Percentiles rank a stretch among this genome's conserved stretches.
Conservation (phyloP, 1,140 invertebrate species). For the Episyrphus balteatus region DNA sequence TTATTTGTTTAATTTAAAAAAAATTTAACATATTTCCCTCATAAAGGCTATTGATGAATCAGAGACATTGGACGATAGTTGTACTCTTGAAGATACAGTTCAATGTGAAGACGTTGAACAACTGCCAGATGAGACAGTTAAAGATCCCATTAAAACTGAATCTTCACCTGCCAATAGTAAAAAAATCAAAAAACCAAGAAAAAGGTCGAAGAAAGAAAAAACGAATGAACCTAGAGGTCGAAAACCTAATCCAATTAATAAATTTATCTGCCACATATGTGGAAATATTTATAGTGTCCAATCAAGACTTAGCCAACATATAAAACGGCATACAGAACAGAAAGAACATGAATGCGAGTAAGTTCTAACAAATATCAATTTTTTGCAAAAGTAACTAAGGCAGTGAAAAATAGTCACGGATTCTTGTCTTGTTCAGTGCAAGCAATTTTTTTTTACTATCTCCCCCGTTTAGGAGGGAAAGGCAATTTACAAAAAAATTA, state of each 20-base stretch:
- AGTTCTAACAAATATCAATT: slow-evolving; percentile 2
- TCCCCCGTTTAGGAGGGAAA: too few species aligned
- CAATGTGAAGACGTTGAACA: slow-evolving; percentile 10
- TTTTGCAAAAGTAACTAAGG: too few species aligned
- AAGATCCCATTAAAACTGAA: not conserved
- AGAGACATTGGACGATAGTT: too few species aligned
- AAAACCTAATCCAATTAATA: not conserved
- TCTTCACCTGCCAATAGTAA: slow-evolving; percentile 1
- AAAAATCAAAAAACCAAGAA: slow-evolving; percentile 4
- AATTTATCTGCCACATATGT: slow-evolving; percentile 18
- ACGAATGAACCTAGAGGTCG: not conserved
- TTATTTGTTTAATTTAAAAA: too few species aligned
- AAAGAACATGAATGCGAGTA: slow-evolving; percentile 34
- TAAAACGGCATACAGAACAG: slow-evolving; percentile 19
- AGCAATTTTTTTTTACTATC: too few species aligned
- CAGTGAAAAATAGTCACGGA: too few species aligned
- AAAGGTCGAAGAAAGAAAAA: slow-evolving; percentile 7
- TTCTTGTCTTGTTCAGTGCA: too few species aligned
- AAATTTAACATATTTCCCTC: too few species aligned
- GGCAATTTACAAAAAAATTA: too few species aligned
- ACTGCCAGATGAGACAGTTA: slow-evolving; percentile 3
- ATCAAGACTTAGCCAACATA: slow-evolving; percentile 17
- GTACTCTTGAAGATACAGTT: not conserved
- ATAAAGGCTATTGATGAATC: too few species aligned
- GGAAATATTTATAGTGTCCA: slow-evolving; percentile 18